Evolutionary conservation across 2,888 invertebrate species (phyloP).

Genomic region (Ceriagrion tenellum): DNA sequence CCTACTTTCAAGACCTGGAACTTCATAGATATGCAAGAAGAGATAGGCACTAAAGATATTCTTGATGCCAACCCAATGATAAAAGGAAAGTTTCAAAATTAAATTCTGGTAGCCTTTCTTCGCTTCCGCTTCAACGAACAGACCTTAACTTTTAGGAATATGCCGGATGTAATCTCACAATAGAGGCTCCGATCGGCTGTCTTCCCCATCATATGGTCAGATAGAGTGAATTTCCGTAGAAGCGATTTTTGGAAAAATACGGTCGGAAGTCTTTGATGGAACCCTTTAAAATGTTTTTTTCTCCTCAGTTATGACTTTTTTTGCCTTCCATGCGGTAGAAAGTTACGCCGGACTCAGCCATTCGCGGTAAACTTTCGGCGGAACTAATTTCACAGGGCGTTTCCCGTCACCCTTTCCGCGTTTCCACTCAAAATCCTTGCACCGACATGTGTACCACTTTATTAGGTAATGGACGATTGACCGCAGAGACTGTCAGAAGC

Average conservation of each 20-base stretch:
- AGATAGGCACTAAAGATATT: no score
- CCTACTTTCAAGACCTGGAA: no score
- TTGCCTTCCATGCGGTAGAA: neutral
- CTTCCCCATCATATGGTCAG: neutral
- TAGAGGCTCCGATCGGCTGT: neutral
- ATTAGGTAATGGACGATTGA: neutral
- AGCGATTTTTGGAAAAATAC: neutral
- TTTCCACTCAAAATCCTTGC: neutral
- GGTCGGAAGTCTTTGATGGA: neutral
- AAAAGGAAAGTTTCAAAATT: no score
- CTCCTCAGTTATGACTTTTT: neutral
- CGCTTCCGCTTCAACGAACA: no score
- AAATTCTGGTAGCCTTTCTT: no score
- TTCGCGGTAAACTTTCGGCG: neutral
- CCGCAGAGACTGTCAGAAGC: neutral
- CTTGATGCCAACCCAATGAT: no score
- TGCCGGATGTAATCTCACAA: neutral
- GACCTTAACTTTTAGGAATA: no score
- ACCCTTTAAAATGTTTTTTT: neutral
- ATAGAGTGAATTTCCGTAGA: neutral
- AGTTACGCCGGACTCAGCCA: neutral
- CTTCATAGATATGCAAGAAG: no score
- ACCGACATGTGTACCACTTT: neutral
- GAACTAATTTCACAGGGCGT: constrained; percentile 5
- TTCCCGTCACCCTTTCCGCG: constrained; percentile 19